These are phyloP conservation scores for Marmota flaviventris DNA, from an alignment of 2,113 vertebrate species.

Conservation along the genomic window DNA sequence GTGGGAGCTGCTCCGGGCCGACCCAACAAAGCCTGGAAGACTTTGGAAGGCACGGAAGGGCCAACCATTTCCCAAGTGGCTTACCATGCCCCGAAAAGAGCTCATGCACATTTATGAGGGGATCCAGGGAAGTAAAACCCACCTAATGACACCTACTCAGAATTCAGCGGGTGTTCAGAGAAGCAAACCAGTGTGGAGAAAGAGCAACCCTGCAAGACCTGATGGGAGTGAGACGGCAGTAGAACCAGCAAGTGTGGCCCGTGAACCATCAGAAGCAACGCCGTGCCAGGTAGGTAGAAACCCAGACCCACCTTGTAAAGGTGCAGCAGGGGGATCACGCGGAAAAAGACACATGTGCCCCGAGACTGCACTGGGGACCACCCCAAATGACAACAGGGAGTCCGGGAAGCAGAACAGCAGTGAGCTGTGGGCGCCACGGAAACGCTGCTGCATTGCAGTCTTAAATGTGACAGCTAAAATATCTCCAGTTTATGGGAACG, in stretches of 20 bases:
- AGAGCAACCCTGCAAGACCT: too few species aligned
- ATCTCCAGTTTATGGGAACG: not conserved
- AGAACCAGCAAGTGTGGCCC: too few species aligned
- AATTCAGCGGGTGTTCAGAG: not conserved
- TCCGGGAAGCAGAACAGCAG: not conserved
- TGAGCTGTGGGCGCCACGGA: too few species aligned
- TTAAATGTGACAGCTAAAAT: not conserved
- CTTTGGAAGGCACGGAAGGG: not conserved
- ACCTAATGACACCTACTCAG: not conserved
- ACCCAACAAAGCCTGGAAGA: not conserved
- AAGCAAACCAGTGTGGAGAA: too few species aligned
- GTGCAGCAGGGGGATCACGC: not conserved
- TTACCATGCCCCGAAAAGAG: not conserved
- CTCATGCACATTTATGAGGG: not conserved
- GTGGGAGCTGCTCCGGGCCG: not conserved
- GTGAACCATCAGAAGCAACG: too few species aligned
- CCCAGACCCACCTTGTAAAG: not conserved
- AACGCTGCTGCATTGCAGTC: too few species aligned
- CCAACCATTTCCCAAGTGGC: not conserved
- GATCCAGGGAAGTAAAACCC: not conserved
- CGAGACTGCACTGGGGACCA: not conserved
- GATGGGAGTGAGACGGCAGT: too few species aligned
- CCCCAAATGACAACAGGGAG: accelerated
- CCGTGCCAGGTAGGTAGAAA: accelerated
- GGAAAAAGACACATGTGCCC: not conserved